A percentile compares a stretch with the other conserved stretches of the same genome.
Conservation (phyloP, 2,797 vertebrate genomes). For the Acomys russatus region DNA sequence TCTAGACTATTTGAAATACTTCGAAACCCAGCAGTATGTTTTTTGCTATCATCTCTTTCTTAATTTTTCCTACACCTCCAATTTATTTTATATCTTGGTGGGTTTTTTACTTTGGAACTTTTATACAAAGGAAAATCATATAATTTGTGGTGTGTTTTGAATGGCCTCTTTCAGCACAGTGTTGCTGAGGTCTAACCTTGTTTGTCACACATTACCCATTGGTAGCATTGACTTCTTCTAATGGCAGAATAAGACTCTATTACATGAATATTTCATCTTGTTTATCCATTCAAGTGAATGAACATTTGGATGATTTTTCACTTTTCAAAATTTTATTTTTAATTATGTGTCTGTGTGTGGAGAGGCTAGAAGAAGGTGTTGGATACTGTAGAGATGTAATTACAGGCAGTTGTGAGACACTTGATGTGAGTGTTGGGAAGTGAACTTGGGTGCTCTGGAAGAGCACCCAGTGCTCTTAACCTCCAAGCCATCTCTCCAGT, state of each 20-base stretch:
- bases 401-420: not conserved
- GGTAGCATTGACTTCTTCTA: not conserved
- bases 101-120: not conserved
- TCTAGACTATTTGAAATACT: not conserved
- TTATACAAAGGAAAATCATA: not conserved
- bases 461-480: not conserved
- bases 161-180: not conserved
- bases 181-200: not conserved
- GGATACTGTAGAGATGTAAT: not conserved
- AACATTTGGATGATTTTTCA: not conserved
- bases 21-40: not conserved
- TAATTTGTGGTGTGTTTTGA: not conserved
- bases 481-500: not conserved
- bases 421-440: not conserved
- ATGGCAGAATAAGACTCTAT: not conserved
- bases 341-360: not conserved
- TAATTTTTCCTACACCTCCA: accelerated
- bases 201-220: not conserved
- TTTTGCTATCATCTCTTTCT: not conserved
- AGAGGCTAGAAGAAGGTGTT: not conserved
- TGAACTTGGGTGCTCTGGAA: not conserved
- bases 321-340: not conserved
- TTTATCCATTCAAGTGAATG: not conserved
- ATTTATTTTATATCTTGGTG: not conserved
- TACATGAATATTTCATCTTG: not conserved